Evolutionary conservation across 2,888 invertebrate genomes (phyloP).

Genomic region (Choreutis nemorana): DNA sequence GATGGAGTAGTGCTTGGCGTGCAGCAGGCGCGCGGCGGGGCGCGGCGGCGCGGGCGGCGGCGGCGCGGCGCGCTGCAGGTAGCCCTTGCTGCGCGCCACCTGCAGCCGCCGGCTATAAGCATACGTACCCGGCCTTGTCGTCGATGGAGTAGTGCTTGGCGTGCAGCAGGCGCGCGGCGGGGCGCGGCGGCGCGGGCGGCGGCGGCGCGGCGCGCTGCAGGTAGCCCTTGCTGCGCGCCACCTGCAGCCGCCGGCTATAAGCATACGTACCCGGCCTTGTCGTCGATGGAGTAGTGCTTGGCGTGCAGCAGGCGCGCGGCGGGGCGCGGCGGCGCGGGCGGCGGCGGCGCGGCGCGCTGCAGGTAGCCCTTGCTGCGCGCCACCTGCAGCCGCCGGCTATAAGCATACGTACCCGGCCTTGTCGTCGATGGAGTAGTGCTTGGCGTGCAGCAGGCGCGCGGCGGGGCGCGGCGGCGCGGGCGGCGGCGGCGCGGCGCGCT

Average conservation of each 20-base stretch:
- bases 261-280: slow-evolving; percentile 65
- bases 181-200: slow-evolving; percentile 70
- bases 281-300: slow-evolving; percentile 29
- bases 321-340: slow-evolving; percentile 71
- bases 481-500: slow-evolving; percentile 70
- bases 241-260: slow-evolving; percentile 71
- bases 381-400: slow-evolving; percentile 65
- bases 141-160: slow-evolving; percentile 22
- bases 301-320: slow-evolving; percentile 70
- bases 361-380: slow-evolving; percentile 70
- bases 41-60: slow-evolving; percentile 65
- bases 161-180: slow-evolving; percentile 74
- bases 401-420: slow-evolving; percentile 72
- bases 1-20: slow-evolving; percentile 22
- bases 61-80: slow-evolving; percentile 60
- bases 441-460: slow-evolving; percentile 65
- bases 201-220: slow-evolving; percentile 68
- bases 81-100: slow-evolving; percentile 71
- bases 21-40: slow-evolving; percentile 81
- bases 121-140: slow-evolving; percentile 62
- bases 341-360: slow-evolving; percentile 70
- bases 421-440: slow-evolving; percentile 27
- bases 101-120: slow-evolving; percentile 73
- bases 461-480: slow-evolving; percentile 74
- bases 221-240: slow-evolving; percentile 70